Evolutionary conservation across 2,888 invertebrate species (phyloP).

Genomic region (Hydropsyche betteni): DNA sequence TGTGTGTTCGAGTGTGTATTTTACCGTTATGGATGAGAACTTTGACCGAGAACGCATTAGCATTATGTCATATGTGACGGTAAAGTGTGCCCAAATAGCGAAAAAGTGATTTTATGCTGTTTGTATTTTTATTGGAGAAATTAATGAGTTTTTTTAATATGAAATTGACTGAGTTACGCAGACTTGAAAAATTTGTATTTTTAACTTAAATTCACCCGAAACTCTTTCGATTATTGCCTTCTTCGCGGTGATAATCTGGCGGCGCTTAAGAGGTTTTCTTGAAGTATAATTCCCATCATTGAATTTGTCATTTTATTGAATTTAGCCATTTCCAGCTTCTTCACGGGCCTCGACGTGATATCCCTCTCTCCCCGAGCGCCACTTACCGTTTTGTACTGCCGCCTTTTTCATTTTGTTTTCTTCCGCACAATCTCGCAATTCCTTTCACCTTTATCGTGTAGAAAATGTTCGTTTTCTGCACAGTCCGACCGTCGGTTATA

Average conservation of each 20-base stretch:
- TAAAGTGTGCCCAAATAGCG: too few species aligned
- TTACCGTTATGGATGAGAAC: conserved; percentile 43
- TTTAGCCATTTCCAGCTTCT: conserved; percentile 17
- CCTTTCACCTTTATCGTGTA: conserved; percentile 22
- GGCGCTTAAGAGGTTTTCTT: conserved; percentile 10
- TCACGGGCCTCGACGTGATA: neutral
- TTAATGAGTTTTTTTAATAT: too few species aligned
- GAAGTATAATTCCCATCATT: conserved; percentile 27
- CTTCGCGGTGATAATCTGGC: neutral
- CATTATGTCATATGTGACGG: neutral
- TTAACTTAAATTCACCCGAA: too few species aligned
- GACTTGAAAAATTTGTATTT: too few species aligned
- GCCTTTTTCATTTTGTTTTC: conserved; percentile 12
- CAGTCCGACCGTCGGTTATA: neutral
- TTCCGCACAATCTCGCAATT: conserved; percentile 20
- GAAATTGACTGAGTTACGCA: too few species aligned
- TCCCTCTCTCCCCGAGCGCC: conserved; percentile 23
- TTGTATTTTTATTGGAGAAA: too few species aligned
- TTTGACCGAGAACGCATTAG: conserved; percentile 22
- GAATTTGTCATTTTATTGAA: conserved; percentile 29
- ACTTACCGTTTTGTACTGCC: conserved; percentile 5
- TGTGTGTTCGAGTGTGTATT: conserved; percentile 17
- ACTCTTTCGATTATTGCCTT: neutral
- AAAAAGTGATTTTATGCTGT: too few species aligned
- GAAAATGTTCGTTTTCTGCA: conserved; percentile 33